Evolutionary conservation across 2,888 invertebrate genomes (phyloP).

Genomic region (Hirtodrosophila trivittata): DNA sequence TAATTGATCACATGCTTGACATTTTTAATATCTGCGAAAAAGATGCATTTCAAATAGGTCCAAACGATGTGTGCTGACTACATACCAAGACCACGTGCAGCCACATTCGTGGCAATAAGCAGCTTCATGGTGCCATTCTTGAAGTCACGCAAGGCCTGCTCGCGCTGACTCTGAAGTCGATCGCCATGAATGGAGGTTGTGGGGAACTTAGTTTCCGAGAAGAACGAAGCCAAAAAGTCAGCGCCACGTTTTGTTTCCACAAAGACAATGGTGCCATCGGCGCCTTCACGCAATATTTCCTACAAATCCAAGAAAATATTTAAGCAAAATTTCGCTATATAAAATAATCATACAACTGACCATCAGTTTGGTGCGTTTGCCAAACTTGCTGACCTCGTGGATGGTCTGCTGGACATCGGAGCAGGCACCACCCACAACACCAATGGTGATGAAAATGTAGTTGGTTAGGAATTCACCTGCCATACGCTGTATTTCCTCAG

Average conservation of each 20-base stretch:
- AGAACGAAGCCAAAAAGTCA: conserved; percentile 93
- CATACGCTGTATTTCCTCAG: conserved; percentile 96
- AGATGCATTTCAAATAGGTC: too few species aligned
- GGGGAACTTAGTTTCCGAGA: conserved; percentile 92
- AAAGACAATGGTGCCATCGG: conserved; percentile 90
- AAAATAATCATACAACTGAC: conserved; percentile 49
- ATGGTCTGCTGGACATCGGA: conserved; percentile 94
- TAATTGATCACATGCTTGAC: conserved; percentile 96
- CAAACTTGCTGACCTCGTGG: conserved; percentile 87
- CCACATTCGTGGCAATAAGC: conserved; percentile 97
- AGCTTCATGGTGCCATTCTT: conserved; percentile 90
- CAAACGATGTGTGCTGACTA: not conserved
- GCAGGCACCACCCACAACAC: conserved; percentile 96
- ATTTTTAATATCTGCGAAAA: conserved; percentile 89
- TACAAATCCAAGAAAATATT: conserved; percentile 28
- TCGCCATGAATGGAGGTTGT: conserved; percentile 99
- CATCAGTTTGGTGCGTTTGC: conserved; percentile 90
- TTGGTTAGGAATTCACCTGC: conserved; percentile 90
- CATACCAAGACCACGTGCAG: conserved; percentile 93
- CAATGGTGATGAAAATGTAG: conserved; percentile 95
- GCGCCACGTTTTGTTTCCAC: conserved; percentile 95
- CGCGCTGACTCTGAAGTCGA: conserved; percentile 96
- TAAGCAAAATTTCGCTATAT: not conserved
- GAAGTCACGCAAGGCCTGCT: conserved; percentile 96
- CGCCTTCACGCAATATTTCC: conserved; percentile 78